These are phyloP conservation scores for Alviniconcha strummeri DNA, from an alignment of 2,888 invertebrate genomes.

Conservation along the genomic window DNA sequence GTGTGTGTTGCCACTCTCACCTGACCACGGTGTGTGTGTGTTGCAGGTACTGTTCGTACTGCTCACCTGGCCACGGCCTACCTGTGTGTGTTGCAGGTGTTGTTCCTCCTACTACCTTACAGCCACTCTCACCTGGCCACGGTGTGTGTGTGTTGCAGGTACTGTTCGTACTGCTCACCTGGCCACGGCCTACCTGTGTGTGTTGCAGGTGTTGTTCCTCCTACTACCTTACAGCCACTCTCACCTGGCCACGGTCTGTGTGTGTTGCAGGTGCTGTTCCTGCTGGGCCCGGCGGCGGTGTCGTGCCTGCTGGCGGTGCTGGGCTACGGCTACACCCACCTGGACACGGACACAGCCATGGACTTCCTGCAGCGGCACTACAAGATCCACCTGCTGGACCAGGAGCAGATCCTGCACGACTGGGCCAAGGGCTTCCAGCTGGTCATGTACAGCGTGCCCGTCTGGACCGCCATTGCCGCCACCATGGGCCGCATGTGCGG, in stretches of 20 bases:
- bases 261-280: conserved; percentile 52
- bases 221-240: too few relatives aligned
- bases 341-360: conserved; percentile 52
- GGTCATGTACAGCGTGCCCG: conserved; percentile 58
- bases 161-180: too few relatives aligned
- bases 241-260: not conserved
- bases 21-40: too few relatives aligned
- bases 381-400: conserved; percentile 5
- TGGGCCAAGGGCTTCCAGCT: conserved; percentile 57
- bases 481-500: conserved; percentile 66
- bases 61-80: conserved; percentile 24
- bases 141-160: too few relatives aligned
- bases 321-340: conserved; percentile 60
- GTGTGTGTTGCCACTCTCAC: too few relatives aligned
- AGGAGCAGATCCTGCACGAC: conserved; percentile 43
- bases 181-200: not conserved
- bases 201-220: not conserved
- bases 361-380: conserved; percentile 53
- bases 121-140: too few relatives aligned
- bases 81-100: not conserved
- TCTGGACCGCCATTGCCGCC: conserved; percentile 63
- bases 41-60: conserved; percentile 23
- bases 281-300: conserved; percentile 58
- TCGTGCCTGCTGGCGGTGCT: conserved; percentile 56
- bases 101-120: too few relatives aligned